Evolutionary conservation across 2,888 invertebrate genomes (phyloP), one percentile per base, ranked within the genome.

Genomic region (Fragum sueziense): DNA sequence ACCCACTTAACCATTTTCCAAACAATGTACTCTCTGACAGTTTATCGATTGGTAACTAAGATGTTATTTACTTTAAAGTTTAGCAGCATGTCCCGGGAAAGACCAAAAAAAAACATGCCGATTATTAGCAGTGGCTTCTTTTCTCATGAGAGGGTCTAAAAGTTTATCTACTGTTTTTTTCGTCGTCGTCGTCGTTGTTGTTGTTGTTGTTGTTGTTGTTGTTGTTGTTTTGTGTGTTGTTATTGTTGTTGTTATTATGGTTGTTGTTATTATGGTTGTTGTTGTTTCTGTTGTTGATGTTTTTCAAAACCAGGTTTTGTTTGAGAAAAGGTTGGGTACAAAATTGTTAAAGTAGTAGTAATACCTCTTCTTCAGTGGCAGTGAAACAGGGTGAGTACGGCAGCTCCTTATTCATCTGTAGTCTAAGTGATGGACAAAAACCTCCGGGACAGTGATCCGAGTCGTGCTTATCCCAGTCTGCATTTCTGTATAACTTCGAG

Each of bases 381-480:
- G 25, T 57, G 31, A 71, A 71, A 27, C 76, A 76, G 9, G 54
- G 65, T 17, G 65, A 41, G 41, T 67, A 76, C 1, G 52, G 11
- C 29, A 70, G 27, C 7, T 57, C 25, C 6, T 4, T 27, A 0
- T 37, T 67, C 41, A 76, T 17, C 27, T 2, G 6, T 0, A 76
- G 27, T 1, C n/a, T 61, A 4, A 76, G 25, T n/a, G 1, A n/a
- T 4, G 76, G 76, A 41, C 76, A 76, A 29, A 70, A 59, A n/a
- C 34, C 52, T 11, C 54, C 70, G 9, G 70, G 41, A 57, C 76
- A 76, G 29, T 65, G 65, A 31, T 71, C 65, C 1, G 70, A 41
- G 34, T 76, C 76, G 25, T 71, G 57, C 6, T 22, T 17, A 14
- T 65, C 57, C 65, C 70, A 71, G 6, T 11, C 34, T n/a, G 27